These are phyloP conservation scores for Oophaga pumilio DNA, from an alignment of 2,113 vertebrate genomes.

Conservation along the genomic window DNA sequence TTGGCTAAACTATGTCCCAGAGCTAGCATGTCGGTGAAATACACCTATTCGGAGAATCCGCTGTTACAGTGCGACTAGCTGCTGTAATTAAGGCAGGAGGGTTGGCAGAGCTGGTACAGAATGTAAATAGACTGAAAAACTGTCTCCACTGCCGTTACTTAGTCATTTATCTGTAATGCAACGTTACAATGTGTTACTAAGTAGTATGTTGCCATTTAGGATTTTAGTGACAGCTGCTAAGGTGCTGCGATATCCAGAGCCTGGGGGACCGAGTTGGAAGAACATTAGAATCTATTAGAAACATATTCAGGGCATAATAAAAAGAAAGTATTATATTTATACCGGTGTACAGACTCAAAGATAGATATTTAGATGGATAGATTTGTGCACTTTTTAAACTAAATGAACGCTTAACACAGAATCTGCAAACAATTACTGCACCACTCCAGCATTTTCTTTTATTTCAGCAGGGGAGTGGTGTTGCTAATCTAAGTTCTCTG, in stretches of 20 bases:
- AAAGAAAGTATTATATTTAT: neutral
- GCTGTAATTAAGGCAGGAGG: constrained; percentile 5
- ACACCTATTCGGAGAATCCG: neutral
- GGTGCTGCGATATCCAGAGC: constrained; percentile 22
- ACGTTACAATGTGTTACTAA: constrained; percentile 51
- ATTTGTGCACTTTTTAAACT: neutral
- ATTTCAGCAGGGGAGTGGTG: too few relatives aligned
- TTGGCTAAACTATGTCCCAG: constrained; percentile 12
- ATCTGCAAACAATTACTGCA: too few relatives aligned
- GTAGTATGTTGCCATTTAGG: constrained; percentile 23
- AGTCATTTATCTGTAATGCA: constrained; percentile 37
- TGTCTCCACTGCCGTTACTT: constrained; percentile 18
- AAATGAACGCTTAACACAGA: too few relatives aligned
- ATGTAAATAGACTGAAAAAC: constrained; percentile 14
- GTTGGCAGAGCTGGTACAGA: constrained; percentile 4
- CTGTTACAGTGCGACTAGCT: constrained; percentile 4
- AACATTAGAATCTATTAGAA: neutral
- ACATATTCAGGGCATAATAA: neutral
- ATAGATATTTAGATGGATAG: neutral
- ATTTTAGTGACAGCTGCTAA: constrained; percentile 43
- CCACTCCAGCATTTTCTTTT: too few relatives aligned
- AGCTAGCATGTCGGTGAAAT: neutral
- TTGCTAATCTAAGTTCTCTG: too few relatives aligned
- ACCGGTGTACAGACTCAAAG: too few relatives aligned
- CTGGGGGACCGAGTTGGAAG: constrained; percentile 1